Base-by-base conservation (phyloP, 2,888 invertebrate species). In the Cephus pygmeus region DNA sequence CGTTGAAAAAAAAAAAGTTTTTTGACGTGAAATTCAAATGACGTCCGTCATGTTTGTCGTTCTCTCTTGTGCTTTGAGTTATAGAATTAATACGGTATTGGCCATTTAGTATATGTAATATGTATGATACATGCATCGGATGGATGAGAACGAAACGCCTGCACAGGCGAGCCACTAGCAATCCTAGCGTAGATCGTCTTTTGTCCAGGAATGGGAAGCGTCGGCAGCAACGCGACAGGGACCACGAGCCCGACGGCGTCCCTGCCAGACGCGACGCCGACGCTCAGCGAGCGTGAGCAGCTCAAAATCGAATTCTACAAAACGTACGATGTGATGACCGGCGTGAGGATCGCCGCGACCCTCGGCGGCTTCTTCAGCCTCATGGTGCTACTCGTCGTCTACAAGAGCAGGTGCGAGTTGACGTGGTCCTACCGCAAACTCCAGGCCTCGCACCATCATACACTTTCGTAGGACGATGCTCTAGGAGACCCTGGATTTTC, bases 301-400 rank as follows among this genome's bases (percentile, higher is more conserved):
- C 93, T 95, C 87, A 95, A 95, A 88, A 93, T 95, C 87, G 96
- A 96, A 90, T 97, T 96, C 92, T 97, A 97, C 93, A 95, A 96
- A 87, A 96, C 97, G 69, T 98, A 98, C 92, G 97, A 98, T 93
- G 96, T 96, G 91, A 97, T 97, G 97, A 98, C 97, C 87, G 98
- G 98, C 84, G 95, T 98, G 83, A 94, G 97, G 84, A 98, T 98
- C 92, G 98, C 98, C 86, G 96, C 96, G 85, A 98, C 98, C 4
- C 93, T 98, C 76, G 97, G 97, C 87, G 97, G 97, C 87, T 97
- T 98, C 92, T 98, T 98, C 92, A 96, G 96, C 82, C 93, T 98
- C 88, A 97, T 98, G 96, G 97, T 97, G 75, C 95, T 98, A 91
- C 94, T 98, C 89, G 96, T 98, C 86, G 94, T 98, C 83, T 98